Base-by-base conservation (phyloP, 2,113 vertebrate species). In the Indicator indicator region DNA sequence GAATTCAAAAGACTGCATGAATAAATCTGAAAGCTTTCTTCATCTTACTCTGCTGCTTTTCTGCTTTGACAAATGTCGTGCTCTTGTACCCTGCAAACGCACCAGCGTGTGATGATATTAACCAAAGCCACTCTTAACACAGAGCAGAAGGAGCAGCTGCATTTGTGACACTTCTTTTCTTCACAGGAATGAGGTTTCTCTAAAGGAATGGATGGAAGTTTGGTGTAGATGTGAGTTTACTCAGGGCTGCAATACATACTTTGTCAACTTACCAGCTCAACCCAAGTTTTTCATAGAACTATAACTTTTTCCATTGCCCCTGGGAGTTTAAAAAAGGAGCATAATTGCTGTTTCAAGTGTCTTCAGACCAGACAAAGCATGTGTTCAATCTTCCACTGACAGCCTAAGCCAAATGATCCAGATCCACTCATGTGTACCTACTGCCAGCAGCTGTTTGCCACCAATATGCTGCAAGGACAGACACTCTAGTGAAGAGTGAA, bases 21-120 rank as follows among this genome's bases (percentile, higher is more conserved):
- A 86, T 84, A 90, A 74, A 95, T 94, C 89, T 84, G 20, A 87
- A 96, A 79, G 80, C 32, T 85, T 93, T 75, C 28, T 17, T 15
- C 44, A 8, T 36, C 54, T 54, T 40, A 70, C 40, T 17, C 24
- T 62, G 8, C 38, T 67, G 52, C 40, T 54, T 2, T 56, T 71
- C 58, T 85, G 32, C 68, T 76, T 58, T 56, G 71, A 76, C 42
- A 76, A 94, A 91, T 7, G 16, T 80, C 83, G 83, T 71, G 71
- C 32, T 91, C 83, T 84, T 50, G 50, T 87, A 81, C 58, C 75
- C 58, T 83, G 77, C 68, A 28, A 44, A 69, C 62, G 36, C 30
- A 48, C 18, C 17, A 26, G 38, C 6, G 2, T 7, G 16, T 15
- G 60, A 83, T 63, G 59, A 12, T 48, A 32, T 42, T 70, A 73